These are phyloP conservation scores for Syncerus caffer DNA, from an alignment of 2,797 vertebrate species.

Conservation along the genomic window DNA sequence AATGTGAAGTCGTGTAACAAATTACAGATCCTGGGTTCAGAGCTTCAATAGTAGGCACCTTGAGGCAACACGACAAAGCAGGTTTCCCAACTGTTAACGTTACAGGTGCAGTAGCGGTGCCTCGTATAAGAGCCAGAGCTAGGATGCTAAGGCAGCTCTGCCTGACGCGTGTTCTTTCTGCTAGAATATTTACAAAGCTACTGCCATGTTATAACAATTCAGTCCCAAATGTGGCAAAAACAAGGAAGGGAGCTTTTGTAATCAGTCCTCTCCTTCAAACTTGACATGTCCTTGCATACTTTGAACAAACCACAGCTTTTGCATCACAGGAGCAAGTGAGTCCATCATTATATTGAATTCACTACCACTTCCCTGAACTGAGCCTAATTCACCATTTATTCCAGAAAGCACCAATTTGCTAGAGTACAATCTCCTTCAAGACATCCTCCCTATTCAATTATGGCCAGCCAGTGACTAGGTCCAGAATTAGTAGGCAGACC, in stretches of 20 bases:
- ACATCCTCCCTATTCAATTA: not conserved
- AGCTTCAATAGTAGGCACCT: not conserved
- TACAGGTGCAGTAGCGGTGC: rapidly evolving
- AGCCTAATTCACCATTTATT: not conserved
- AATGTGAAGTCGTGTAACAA: not conserved
- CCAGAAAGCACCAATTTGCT: not conserved
- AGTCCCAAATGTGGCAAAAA: not conserved
- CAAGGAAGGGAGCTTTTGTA: not conserved
- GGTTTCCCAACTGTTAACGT: rapidly evolving
- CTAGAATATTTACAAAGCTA: not conserved
- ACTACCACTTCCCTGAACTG: not conserved
- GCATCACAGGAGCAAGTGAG: not conserved
- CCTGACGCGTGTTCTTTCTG: not conserved
- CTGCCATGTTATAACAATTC: not conserved
- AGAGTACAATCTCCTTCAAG: not conserved
- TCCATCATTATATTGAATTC: not conserved
- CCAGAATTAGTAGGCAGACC: not conserved
- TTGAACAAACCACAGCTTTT: not conserved
- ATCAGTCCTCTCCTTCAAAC: not conserved
- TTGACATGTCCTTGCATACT: rapidly evolving
- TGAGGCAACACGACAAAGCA: no score
- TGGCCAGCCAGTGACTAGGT: not conserved
- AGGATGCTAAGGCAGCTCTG: no score
- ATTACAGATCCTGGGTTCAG: no score
- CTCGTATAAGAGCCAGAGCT: rapidly evolving